These are phyloP conservation scores for Saxidomus purpurata DNA, from an alignment of 1,140 invertebrate genomes.

Conservation along the genomic window DNA sequence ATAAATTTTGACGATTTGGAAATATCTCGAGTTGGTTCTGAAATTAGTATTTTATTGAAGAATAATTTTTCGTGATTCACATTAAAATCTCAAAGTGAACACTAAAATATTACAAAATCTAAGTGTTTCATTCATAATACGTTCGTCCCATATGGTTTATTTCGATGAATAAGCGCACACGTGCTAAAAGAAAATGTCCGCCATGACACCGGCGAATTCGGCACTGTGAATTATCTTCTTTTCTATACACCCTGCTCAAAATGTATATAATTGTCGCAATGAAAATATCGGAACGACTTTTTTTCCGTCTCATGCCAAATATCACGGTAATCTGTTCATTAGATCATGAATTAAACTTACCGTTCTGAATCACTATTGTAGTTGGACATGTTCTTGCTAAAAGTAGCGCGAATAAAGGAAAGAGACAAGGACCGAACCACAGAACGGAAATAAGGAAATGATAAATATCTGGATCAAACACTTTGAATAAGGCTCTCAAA, in stretches of 20 bases:
- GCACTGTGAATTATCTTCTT: not conserved
- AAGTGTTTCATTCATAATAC: constrained; percentile 10
- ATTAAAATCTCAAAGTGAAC: too few species aligned
- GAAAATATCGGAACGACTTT: not conserved
- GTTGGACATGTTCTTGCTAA: constrained; percentile 84
- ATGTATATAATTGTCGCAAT: not conserved
- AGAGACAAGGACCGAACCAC: constrained; percentile 67
- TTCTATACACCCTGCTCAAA: not conserved
- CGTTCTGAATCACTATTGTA: constrained; percentile 80
- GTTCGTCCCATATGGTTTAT: constrained; percentile 54
- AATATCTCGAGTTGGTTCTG: too few species aligned
- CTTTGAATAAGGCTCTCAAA: not conserved
- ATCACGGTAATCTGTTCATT: constrained; percentile 5
- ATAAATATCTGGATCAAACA: not conserved
- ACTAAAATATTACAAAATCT: not conserved
- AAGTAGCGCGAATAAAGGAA: constrained; percentile 80
- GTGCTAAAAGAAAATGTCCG: constrained; percentile 70
- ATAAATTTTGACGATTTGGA: too few species aligned
- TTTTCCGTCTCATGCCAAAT: not conserved
- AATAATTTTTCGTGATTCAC: too few species aligned
- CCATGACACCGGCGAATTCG: constrained; percentile 72
- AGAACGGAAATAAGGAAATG: constrained; percentile 56
- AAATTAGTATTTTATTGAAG: too few species aligned
- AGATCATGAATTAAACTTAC: constrained; percentile 72
- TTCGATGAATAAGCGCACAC: constrained; percentile 44